Conservation (phyloP, 2,113 vertebrate species). For the Eulemur rufifrons region DNA sequence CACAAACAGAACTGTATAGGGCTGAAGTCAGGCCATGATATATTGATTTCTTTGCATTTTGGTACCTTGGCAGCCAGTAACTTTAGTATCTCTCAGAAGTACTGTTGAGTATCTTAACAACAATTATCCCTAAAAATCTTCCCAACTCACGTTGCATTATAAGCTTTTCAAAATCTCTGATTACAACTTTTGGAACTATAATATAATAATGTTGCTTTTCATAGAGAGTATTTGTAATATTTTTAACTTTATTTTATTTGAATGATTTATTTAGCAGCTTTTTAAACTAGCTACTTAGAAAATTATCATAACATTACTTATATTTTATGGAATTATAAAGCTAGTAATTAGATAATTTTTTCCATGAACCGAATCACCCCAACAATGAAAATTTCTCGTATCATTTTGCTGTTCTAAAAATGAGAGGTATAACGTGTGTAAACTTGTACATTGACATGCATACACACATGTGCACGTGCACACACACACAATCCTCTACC, state of each 20-base stretch:
- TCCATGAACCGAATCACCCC: neutral
- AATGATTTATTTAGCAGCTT: neutral
- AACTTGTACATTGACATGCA: neutral
- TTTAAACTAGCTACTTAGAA: neutral
- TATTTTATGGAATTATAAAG: neutral
- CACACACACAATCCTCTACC: neutral
- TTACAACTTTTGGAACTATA: neutral
- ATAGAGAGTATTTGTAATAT: neutral
- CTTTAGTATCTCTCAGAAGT: neutral
- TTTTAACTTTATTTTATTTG: conserved; percentile 13
- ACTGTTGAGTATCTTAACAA: neutral
- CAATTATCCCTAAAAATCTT: neutral
- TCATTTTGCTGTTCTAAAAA: neutral
- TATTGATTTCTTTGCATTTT: neutral
- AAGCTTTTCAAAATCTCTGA: neutral
- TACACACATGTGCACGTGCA: too few species aligned
- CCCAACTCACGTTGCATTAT: neutral
- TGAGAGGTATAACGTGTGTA: neutral
- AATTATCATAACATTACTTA: neutral
- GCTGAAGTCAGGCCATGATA: neutral
- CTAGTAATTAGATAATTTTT: neutral
- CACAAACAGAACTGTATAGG: neutral
- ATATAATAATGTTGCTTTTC: neutral
- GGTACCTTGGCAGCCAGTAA: neutral
- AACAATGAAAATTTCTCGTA: neutral